Base-by-base conservation (phyloP, 2,888 invertebrate species). In the Stegophylla sp. region DNA sequence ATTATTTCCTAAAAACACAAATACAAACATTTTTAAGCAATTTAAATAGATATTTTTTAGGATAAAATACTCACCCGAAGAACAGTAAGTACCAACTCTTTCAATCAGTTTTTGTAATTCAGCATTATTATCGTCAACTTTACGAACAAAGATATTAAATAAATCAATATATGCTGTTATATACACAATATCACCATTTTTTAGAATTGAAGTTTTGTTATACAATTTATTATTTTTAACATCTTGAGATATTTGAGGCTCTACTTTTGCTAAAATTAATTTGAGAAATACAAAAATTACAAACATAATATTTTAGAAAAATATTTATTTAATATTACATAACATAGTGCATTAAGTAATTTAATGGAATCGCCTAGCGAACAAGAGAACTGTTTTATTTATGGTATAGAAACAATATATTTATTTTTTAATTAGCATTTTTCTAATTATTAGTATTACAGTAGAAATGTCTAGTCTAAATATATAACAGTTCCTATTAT, bases 101-200 rank as follows among this genome's bases (percentile, higher is more conserved):
- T 79, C 51, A n/a, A 23, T 12, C 9, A 79, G 71, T n/a, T 79
- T 48, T 51, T 61, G 15, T 5, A 79, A 63, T 48, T 71, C 71
- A 23, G 48, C 48, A 63, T 34, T 66, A 76, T 56, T 17, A 71
- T 63, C 51, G 17, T 51, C 28, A 63, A 79, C n/a, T 79, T 71
- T 79, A 13, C 79, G 79, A 13, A 79, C 61, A 79, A n/a, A 79
- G 13, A 79, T 79, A 51, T 71, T 79, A 63, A 26, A n/a, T 13
- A 51, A 23, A 61, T 79, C 71, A 71, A 71, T 15, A 71, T 71
- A 79, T n/a, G 71, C 41, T 15, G 79, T 71, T 34, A 79, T 79
- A 41, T 63, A 79, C 9, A 79, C 79, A 26, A 51, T 23, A 7
- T 79, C 79, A 0, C 71, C 79, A 71, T 48, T 71, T 51, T 79